Conservation (phyloP, 2,113 vertebrate species). For the Mola mola region DNA sequence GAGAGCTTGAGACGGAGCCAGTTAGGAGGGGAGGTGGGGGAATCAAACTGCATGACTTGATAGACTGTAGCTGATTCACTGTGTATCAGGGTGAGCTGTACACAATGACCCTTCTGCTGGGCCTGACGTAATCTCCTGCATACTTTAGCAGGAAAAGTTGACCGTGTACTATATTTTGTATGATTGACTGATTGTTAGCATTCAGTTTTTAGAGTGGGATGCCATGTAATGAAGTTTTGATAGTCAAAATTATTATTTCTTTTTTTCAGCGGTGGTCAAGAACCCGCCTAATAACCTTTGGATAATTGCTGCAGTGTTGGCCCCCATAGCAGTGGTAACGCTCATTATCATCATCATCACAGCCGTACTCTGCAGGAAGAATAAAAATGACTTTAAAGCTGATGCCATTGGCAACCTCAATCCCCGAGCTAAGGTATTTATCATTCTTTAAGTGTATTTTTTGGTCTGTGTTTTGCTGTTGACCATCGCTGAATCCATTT, state of each 20-base stretch:
- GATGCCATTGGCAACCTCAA: slow-evolving; percentile 94
- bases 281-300: slow-evolving; percentile 97
- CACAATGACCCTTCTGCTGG: no score
- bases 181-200: slow-evolving; percentile 3
- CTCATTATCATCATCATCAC: slow-evolving; percentile 98
- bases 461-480: no score
- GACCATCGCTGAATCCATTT: neutral
- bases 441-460: neutral
- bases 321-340: slow-evolving; percentile 93
- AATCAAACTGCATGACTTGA: slow-evolving; percentile 47
- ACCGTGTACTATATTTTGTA: no score
- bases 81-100: slow-evolving; percentile 27
- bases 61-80: slow-evolving; percentile 51
- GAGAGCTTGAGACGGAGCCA: neutral
- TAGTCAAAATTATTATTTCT: slow-evolving; percentile 16
- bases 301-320: slow-evolving; percentile 96
- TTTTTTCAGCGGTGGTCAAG: slow-evolving; percentile 91
- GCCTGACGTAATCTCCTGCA: no score
- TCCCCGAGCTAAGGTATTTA: slow-evolving; percentile 91
- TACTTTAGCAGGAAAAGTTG: no score
- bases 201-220: slow-evolving; percentile 15
- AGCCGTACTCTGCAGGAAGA: slow-evolving; percentile 95
- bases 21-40: slow-evolving; percentile 2
- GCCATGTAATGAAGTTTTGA: slow-evolving; percentile 9
- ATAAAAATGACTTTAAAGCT: slow-evolving; percentile 96